Conservation (phyloP, 2,113 vertebrate genomes). For the Smithornis capensis region DNA sequence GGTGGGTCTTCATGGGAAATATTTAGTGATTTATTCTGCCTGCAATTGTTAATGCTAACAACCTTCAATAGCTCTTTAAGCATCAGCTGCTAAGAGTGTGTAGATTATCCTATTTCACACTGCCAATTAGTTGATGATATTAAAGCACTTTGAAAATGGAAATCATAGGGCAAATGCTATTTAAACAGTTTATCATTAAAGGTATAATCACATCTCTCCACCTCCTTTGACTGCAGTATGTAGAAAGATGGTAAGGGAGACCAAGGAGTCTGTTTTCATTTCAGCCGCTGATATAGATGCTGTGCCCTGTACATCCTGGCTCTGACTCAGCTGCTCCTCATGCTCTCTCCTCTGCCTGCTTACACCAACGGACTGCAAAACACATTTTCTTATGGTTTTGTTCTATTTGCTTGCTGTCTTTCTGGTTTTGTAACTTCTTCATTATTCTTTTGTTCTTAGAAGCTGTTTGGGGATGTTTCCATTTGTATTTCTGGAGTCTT, state of each 20-base stretch:
- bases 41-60: background rate
- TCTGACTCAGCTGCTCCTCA: background rate
- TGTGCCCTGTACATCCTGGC: background rate
- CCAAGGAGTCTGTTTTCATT: background rate
- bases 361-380: fast-evolving
- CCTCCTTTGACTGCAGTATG: background rate
- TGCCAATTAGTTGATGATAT: slow-evolving; percentile 9
- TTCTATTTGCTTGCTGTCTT: background rate
- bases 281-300: background rate
- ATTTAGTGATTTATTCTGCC: background rate
- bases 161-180: background rate
- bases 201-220: background rate
- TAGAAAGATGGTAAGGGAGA: background rate
- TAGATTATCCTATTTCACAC: slow-evolving; percentile 9
- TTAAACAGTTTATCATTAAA: slow-evolving; percentile 20
- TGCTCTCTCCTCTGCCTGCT: background rate
- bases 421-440: background rate
- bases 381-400: background rate
- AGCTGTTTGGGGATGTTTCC: background rate
- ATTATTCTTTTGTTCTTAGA: background rate
- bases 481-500: background rate
- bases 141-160: slow-evolving; percentile 19
- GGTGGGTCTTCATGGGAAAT: background rate
- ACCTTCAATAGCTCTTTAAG: background rate
- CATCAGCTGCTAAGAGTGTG: background rate